phyloP scores from a whole-genome alignment of 1,140 invertebrate species.

The Akabosia matsudoensis region DNA sequence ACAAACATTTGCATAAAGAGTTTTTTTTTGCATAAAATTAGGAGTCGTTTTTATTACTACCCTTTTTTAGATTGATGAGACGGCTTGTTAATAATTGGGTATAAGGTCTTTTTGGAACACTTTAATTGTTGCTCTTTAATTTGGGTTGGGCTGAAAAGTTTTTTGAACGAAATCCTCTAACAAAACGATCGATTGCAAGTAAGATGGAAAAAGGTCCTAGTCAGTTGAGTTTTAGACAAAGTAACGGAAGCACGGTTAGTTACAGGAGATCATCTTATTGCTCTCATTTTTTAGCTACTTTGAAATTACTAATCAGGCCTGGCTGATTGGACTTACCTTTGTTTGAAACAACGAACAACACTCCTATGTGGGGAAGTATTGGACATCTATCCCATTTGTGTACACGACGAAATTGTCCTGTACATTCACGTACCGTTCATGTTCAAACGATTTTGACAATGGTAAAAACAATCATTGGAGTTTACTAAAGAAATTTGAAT shows the following conservation, averaged over 20 bases:
- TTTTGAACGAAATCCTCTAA: too few species aligned
- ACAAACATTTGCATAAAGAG: not conserved
- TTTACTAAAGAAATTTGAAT: not conserved
- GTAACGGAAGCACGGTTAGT: not conserved
- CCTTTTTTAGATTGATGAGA: constrained; percentile 13
- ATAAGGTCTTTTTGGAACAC: not conserved
- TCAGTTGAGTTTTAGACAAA: not conserved
- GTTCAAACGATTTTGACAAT: constrained; percentile 10
- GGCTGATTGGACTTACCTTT: too few species aligned
- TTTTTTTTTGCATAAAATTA: too few species aligned
- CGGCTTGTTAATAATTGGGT: constrained; percentile 8
- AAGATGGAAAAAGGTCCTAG: too few species aligned
- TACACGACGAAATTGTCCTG: constrained; percentile 9
- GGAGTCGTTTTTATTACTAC: not conserved
- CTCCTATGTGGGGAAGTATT: constrained; percentile 3
- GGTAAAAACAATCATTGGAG: not conserved
- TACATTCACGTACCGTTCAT: constrained; percentile 7
- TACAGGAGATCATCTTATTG: too few species aligned
- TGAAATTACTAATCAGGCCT: too few species aligned
- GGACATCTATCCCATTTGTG: not conserved
- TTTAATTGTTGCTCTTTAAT: not conserved
- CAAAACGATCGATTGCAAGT: too few species aligned
- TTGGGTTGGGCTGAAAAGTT: not conserved
- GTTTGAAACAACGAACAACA: not conserved
- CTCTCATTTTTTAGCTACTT: too few species aligned